Conservation (phyloP, 2,797 vertebrate genomes). For the Paratrypauchen microcephalus region DNA sequence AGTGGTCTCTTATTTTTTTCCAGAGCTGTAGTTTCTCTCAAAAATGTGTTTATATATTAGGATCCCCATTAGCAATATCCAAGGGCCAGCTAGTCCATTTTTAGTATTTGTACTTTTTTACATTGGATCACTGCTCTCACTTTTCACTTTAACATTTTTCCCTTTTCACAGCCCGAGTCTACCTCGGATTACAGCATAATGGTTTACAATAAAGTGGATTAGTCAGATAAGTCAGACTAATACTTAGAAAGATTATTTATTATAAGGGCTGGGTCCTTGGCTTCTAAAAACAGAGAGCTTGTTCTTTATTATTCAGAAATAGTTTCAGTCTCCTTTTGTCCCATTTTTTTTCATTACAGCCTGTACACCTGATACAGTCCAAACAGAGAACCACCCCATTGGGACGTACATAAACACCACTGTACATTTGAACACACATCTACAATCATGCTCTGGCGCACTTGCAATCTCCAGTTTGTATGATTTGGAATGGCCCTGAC, state of each 20-base stretch:
- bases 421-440: slow-evolving; percentile 39
- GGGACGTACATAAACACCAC: slow-evolving; percentile 57
- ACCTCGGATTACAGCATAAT: slow-evolving; percentile 34
- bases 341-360: slow-evolving; percentile 63
- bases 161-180: slow-evolving; percentile 26
- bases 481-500: slow-evolving; percentile 64
- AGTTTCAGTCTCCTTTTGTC: slow-evolving; percentile 31
- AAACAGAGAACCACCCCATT: slow-evolving; percentile 68
- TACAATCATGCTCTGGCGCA: slow-evolving; percentile 40
- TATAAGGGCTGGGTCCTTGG: slow-evolving; percentile 50
- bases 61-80: too few relatives aligned
- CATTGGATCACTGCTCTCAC: slow-evolving; percentile 3
- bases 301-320: slow-evolving; percentile 50
- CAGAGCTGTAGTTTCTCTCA: too few relatives aligned
- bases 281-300: slow-evolving; percentile 55
- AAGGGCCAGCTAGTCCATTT: too few relatives aligned
- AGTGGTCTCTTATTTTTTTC: too few relatives aligned
- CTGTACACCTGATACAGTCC: slow-evolving; percentile 72
- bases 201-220: slow-evolving; percentile 65
- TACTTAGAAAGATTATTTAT: slow-evolving; percentile 63
- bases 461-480: slow-evolving; percentile 61
- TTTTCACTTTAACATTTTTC: slow-evolving; percentile 29
- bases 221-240: slow-evolving; percentile 63
- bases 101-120: slow-evolving; percentile 11
- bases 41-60: too few relatives aligned